Evolutionary conservation across 2,113 vertebrate species (phyloP), one percentile per base, ranked within the genome.

Genomic region (Oplegnathus fasciatus): DNA sequence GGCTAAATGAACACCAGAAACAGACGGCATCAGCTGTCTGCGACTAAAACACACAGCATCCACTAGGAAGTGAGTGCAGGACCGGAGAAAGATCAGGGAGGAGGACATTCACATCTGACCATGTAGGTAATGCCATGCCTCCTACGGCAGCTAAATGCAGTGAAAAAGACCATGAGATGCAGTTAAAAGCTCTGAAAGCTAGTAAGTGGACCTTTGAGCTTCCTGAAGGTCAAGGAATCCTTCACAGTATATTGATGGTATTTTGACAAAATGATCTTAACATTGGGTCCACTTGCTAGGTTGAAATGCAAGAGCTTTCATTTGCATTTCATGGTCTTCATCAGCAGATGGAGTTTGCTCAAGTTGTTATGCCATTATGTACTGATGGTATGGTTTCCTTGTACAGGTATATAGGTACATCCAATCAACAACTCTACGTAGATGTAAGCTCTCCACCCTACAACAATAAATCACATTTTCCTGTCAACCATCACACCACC

Each of bases 401-500:
- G 48, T 68, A 48, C 11, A 80, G 20, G 8, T 78, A 17, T 62
- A 24, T 48, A 62, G 34, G 3, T 5, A 1, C 48, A 60, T n/a
- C 70, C 22, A 37, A 60, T 80, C 26, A 65, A 64, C 44, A 17
- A 15, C 48, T 60, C 28, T 18, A 37, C 50, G 48, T 80, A 66
- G 67, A 54, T n/a, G 37, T 61, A 78, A 52, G 9, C 60, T 54
- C 30, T 69, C 48, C 32, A 55, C 42, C 30, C n/a, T n/a, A 37
- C 48, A 57, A 64, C 61, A 40, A 74, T 71, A 83, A 87, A 88
- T 78, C 61, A 72, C 64, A 70, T 61, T 88, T 74, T 52, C 44
- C 54, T 44, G 54, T 85, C 82, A 87, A 71, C 61, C 79, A 42
- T 91, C 54, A 77, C 66, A 13, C 32, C 71, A 68, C 83, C 86